Evolutionary conservation across 1,140 invertebrate genomes (phyloP), one percentile per base, ranked within the genome.

Genomic region (Pachyrhynchus sulphureomaculatus): DNA sequence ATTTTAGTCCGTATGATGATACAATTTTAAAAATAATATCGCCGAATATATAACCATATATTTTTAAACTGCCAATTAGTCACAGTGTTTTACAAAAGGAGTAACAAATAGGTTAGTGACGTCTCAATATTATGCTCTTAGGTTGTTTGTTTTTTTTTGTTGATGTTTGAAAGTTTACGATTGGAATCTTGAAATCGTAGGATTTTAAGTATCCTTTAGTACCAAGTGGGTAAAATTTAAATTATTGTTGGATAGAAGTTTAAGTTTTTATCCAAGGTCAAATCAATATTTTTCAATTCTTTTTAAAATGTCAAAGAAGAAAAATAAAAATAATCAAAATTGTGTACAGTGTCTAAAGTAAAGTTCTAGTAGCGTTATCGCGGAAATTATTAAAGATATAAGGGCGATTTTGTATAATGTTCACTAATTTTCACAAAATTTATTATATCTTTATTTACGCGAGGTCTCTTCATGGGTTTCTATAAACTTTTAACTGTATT

Each of bases 61-160:
- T 62, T 62, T 62, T 62, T 36, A 45, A 62, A 42, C 48, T 42
- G 48, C 52, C 47, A 60, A 60, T 24, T 62, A 62, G 37, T 47
- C 42, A 48, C 60, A 62, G 60, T 41, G 60, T 62, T 62, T 62
- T 62, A 33, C 60, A 55, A 56, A 37, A 60, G 59, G 58, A 33
- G 17, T 61, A 61, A 59, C 23, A 49, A 42, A 51, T 49, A 51
- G 56, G 45, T 59, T 59, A 59, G 47, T 59, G 48, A 61, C 23
- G 15, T 44, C 12, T 53, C 20, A 41, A 29, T 59, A 44, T 48
- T 48, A 58, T 44, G 41, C 12, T 24, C 20, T 48, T 45, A 45
- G 42, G 21, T 44, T 48, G 55, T 42, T 60, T 48, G 21, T 57
- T 34, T 58, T 15, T 15, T 24, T 51, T 45, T 60, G 23, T 52